phyloP scores from a whole-genome alignment of 2,888 invertebrate species.

The Mylabris sibirica region DNA sequence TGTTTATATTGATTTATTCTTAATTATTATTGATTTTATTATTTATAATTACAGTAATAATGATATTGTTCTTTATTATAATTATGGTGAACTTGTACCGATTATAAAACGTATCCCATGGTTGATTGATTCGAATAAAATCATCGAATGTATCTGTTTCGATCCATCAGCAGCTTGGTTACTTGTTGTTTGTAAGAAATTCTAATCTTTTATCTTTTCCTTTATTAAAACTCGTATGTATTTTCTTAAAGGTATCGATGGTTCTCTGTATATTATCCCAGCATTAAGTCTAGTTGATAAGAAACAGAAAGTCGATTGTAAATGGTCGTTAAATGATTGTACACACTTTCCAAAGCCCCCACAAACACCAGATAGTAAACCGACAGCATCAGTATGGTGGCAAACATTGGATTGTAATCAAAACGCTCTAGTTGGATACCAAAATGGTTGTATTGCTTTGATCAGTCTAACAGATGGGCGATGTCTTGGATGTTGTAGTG shows the following conservation, averaged over 20 bases:
- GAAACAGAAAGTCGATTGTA: slow-evolving; percentile 64
- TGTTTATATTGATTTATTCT: slow-evolving; percentile 15
- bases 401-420: slow-evolving; percentile 76
- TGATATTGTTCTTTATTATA: slow-evolving; percentile 58
- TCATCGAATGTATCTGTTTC: slow-evolving; percentile 78
- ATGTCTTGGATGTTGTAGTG: slow-evolving; percentile 71
- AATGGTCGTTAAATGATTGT: slow-evolving; percentile 68
- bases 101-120: slow-evolving; percentile 58
- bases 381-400: slow-evolving; percentile 79
- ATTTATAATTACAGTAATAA: slow-evolving; percentile 49
- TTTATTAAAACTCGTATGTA: slow-evolving; percentile 29
- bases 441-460: slow-evolving; percentile 66
- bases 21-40: slow-evolving; percentile 2
- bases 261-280: slow-evolving; percentile 70
- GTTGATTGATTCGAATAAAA: slow-evolving; percentile 56
- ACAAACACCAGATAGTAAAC: slow-evolving; percentile 59
- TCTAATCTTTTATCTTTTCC: neutral
- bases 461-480: slow-evolving; percentile 76
- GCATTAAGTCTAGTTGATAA: slow-evolving; percentile 67
- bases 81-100: slow-evolving; percentile 58
- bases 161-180: slow-evolving; percentile 84
- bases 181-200: slow-evolving; percentile 66
- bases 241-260: slow-evolving; percentile 63
- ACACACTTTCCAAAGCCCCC: slow-evolving; percentile 62
- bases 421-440: slow-evolving; percentile 75